Conservation (phyloP, 2,888 invertebrate genomes). For the Frankliniella intonsa region DNA sequence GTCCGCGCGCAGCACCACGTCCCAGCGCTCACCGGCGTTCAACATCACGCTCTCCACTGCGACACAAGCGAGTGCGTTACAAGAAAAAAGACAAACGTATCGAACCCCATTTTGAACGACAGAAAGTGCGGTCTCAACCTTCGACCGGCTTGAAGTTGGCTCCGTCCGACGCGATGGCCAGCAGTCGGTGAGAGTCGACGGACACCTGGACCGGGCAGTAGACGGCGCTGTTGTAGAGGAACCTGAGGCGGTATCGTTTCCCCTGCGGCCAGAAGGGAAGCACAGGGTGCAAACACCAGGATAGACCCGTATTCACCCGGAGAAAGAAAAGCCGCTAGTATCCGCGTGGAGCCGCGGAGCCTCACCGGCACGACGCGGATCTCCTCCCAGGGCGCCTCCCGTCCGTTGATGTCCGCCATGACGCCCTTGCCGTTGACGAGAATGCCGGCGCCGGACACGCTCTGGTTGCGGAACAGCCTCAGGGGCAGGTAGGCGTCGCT, state of each 20-base stretch:
- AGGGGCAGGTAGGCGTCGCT: not conserved
- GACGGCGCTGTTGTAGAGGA: conserved; percentile 44
- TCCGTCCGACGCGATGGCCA: conserved; percentile 45
- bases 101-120: no score
- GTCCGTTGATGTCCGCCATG: not conserved
- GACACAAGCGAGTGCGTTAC: not conserved
- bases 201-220: conserved; percentile 47
- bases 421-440: conserved; percentile 23
- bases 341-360: no score
- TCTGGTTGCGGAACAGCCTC: not conserved
- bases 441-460: not conserved
- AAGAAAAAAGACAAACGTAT: no score
- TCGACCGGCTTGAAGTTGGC: conserved; percentile 43
- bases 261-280: conserved; percentile 39
- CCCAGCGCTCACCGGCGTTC: conserved; percentile 51
- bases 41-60: conserved; percentile 45
- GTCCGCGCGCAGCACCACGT: conserved; percentile 47
- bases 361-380: not conserved
- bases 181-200: conserved; percentile 44
- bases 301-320: no score
- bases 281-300: no score
- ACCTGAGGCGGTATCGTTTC: conserved; percentile 44
- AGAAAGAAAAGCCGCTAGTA: no score
- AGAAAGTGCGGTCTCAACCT: conserved; percentile 37
- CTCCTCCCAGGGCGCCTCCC: conserved; percentile 5